Percentiles rank a stretch among this genome's conserved stretches.
These are phyloP conservation scores for Frankliniella fusca DNA, from an alignment of 2,888 invertebrate genomes.

Conservation along the genomic window DNA sequence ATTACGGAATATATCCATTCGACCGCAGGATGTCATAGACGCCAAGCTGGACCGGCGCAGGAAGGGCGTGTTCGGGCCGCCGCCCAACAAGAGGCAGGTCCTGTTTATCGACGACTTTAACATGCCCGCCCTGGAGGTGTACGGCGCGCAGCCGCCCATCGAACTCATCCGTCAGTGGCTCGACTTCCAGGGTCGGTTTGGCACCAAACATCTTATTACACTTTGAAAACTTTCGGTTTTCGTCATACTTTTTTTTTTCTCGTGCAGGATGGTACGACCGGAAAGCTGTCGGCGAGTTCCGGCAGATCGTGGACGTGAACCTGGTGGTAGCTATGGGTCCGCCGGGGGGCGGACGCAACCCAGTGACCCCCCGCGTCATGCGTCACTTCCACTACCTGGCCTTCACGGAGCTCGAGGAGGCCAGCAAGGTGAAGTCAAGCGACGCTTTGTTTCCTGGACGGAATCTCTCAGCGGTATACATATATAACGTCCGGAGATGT, in stretches of 20 bases:
- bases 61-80: slow-evolving; percentile 80
- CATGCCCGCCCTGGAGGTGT: slow-evolving; percentile 83
- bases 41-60: slow-evolving; percentile 70
- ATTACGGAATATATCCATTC: too few relatives aligned
- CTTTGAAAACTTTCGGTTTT: slow-evolving; percentile 46
- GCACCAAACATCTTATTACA: slow-evolving; percentile 31
- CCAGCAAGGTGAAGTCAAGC: slow-evolving; percentile 61
- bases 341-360: slow-evolving; percentile 74
- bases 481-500: too few relatives aligned
- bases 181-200: slow-evolving; percentile 65
- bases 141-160: slow-evolving; percentile 85
- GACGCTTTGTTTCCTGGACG: not conserved
- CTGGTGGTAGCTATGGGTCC: slow-evolving; percentile 75
- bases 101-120: slow-evolving; percentile 89
- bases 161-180: slow-evolving; percentile 82
- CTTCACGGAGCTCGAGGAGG: slow-evolving; percentile 73
- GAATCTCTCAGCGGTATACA: too few relatives aligned
- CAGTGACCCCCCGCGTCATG: slow-evolving; percentile 67
- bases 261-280: slow-evolving; percentile 71
- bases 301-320: slow-evolving; percentile 64
- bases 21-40: slow-evolving; percentile 63
- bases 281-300: slow-evolving; percentile 67
- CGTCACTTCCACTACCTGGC: slow-evolving; percentile 73
- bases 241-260: slow-evolving; percentile 39
- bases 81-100: slow-evolving; percentile 70